Evolutionary conservation across 2,113 vertebrate genomes (phyloP).

Genomic region (Equus quagga): DNA sequence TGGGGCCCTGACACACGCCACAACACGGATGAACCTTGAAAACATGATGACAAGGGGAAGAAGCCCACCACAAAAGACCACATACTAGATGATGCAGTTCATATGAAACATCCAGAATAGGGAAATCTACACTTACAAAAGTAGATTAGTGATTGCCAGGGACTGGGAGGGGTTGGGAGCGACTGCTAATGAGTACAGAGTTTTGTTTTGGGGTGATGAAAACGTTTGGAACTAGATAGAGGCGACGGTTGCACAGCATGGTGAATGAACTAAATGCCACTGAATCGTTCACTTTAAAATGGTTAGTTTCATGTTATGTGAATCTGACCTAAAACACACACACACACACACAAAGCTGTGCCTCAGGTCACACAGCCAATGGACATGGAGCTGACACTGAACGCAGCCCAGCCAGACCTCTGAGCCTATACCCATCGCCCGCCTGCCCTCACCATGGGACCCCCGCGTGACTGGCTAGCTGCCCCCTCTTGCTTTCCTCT

Average conservation of each 20-base stretch:
- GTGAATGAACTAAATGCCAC: too few relatives aligned
- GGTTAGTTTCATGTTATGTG: neutral
- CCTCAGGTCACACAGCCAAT: neutral
- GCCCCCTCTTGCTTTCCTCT: too few relatives aligned
- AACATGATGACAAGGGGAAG: too few relatives aligned
- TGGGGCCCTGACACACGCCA: neutral
- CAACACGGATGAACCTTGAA: too few relatives aligned
- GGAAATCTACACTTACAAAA: too few relatives aligned
- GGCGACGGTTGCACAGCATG: too few relatives aligned
- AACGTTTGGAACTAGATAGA: too few relatives aligned
- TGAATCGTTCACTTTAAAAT: neutral
- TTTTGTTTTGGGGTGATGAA: too few relatives aligned
- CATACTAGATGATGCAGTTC: too few relatives aligned
- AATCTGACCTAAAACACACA: neutral
- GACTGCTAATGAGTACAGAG: too few relatives aligned
- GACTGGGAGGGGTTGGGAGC: neutral
- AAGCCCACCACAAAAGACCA: neutral
- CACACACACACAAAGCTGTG: neutral
- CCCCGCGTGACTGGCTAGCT: accelerated
- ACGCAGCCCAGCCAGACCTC: neutral
- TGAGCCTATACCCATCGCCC: neutral
- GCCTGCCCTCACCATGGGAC: too few relatives aligned
- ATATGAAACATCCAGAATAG: neutral
- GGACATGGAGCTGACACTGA: too few relatives aligned
- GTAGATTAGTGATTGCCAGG: neutral